Percentiles rank a stretch among this genome's conserved stretches.
phyloP scores from a whole-genome alignment of 2,113 vertebrate species.

The pig (Sus scrofa) region DNA sequence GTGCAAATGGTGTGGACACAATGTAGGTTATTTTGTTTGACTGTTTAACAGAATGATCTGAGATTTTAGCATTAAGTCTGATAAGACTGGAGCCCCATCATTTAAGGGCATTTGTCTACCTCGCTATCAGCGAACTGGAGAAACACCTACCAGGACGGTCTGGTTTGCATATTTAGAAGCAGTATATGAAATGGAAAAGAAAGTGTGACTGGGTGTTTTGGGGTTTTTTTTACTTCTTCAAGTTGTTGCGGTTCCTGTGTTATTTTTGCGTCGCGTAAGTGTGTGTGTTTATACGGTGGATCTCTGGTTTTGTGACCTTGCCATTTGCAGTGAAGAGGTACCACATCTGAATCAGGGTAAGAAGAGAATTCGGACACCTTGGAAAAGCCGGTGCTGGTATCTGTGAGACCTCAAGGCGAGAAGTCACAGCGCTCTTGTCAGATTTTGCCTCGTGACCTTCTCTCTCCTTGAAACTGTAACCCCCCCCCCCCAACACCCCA shows the following conservation, averaged over 20 bases:
- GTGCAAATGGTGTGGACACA: constrained; percentile 54
- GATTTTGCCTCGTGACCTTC: constrained; percentile 34
- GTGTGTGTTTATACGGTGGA: neutral
- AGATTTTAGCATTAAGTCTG: constrained; percentile 60
- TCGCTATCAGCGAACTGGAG: constrained; percentile 55
- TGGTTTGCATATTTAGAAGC: neutral
- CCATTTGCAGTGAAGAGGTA: neutral
- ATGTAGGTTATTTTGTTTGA: constrained; percentile 68
- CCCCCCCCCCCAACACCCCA: too few species aligned
- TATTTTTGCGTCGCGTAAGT: neutral
- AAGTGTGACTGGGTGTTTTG: neutral
- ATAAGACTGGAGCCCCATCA: constrained; percentile 56
- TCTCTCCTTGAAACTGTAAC: neutral
- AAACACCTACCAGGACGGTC: constrained; percentile 51
- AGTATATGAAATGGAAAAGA: neutral
- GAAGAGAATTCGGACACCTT: constrained; percentile 24
- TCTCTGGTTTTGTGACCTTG: neutral
- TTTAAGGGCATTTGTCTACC: constrained; percentile 75
- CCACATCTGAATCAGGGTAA: constrained; percentile 29
- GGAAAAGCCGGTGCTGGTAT: neutral
- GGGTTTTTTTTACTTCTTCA: neutral
- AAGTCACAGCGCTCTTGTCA: neutral
- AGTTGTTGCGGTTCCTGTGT: neutral
- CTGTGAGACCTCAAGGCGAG: constrained; percentile 40
- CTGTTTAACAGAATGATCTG: constrained; percentile 65